phyloP scores from a whole-genome alignment of 2,888 invertebrate genomes.

The Drosophila pegasa region DNA sequence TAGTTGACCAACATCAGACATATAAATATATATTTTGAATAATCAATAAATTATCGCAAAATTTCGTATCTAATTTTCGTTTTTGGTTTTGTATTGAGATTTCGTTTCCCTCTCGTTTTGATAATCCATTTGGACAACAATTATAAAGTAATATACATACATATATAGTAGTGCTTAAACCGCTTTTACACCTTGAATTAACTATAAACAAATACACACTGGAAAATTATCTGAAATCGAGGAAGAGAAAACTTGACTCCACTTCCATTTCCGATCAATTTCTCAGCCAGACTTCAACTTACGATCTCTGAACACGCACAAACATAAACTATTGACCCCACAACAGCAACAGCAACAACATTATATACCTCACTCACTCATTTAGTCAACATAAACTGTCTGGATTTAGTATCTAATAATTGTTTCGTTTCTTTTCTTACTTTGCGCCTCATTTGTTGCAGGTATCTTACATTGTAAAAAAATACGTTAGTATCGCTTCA shows the following conservation, averaged over 20 bases:
- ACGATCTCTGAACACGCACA: constrained; percentile 8
- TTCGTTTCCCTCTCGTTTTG: constrained; percentile 18
- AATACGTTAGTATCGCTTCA: constrained; percentile 83
- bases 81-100: constrained; percentile 35
- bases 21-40: constrained; percentile 34
- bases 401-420: constrained; percentile 73
- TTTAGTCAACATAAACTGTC: constrained; percentile 60
- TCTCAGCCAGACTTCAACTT: constrained; percentile 5
- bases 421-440: constrained; percentile 78
- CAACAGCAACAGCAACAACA: not conserved
- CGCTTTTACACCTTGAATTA: constrained; percentile 35
- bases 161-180: constrained; percentile 39
- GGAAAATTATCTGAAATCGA: constrained; percentile 25
- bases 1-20: constrained; percentile 17
- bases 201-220: constrained; percentile 4
- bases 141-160: constrained; percentile 31
- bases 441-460: constrained; percentile 80
- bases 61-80: constrained; percentile 38
- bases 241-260: not conserved
- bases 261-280: constrained; percentile 27
- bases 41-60: constrained; percentile 21
- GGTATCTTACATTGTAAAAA: constrained; percentile 83
- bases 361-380: constrained; percentile 19
- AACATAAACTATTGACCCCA: not conserved
- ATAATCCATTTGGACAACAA: constrained; percentile 31